Percentiles rank a stretch among this genome's conserved stretches.
These are phyloP conservation scores for Xyrauchen texanus DNA, from an alignment of 2,113 vertebrate genomes.

Conservation along the genomic window DNA sequence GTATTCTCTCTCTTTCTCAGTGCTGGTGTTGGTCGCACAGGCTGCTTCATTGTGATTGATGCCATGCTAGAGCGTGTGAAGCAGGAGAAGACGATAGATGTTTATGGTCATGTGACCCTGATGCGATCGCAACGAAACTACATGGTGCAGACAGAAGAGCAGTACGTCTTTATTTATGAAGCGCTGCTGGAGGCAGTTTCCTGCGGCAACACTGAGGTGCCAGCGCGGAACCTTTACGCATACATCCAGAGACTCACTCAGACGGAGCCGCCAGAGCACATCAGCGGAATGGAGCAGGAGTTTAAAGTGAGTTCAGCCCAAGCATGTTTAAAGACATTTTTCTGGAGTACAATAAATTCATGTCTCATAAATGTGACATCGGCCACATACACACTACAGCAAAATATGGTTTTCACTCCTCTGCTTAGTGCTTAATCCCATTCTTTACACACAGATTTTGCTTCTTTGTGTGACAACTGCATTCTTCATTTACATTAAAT, in stretches of 20 bases:
- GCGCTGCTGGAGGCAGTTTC: constrained; percentile 95
- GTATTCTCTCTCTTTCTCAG: constrained; percentile 71
- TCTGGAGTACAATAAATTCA: no score
- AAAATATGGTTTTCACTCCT: no score
- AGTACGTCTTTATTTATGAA: constrained; percentile 98
- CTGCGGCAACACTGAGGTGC: constrained; percentile 98
- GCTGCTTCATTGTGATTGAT: constrained; percentile 98
- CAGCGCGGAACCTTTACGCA: constrained; percentile 93
- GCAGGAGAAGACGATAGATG: constrained; percentile 95
- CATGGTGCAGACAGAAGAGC: constrained; percentile 99
- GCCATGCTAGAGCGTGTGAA: constrained; percentile 98
- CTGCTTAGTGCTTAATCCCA: no score
- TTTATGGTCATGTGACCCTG: constrained; percentile 97
- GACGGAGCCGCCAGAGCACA: constrained; percentile 92
- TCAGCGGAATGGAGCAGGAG: constrained; percentile 89
- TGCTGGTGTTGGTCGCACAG: constrained; percentile 95
- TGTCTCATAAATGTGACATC: no score
- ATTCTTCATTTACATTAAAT: no score
- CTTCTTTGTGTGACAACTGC: no score
- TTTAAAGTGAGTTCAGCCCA: constrained; percentile 48
- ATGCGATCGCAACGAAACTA: constrained; percentile 99
- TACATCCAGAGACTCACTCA: constrained; percentile 98
- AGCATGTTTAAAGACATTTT: neutral
- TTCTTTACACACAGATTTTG: no score
- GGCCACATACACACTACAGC: no score